phyloP scores from a whole-genome alignment of 1,140 invertebrate genomes.

The Drosophila pandora region DNA sequence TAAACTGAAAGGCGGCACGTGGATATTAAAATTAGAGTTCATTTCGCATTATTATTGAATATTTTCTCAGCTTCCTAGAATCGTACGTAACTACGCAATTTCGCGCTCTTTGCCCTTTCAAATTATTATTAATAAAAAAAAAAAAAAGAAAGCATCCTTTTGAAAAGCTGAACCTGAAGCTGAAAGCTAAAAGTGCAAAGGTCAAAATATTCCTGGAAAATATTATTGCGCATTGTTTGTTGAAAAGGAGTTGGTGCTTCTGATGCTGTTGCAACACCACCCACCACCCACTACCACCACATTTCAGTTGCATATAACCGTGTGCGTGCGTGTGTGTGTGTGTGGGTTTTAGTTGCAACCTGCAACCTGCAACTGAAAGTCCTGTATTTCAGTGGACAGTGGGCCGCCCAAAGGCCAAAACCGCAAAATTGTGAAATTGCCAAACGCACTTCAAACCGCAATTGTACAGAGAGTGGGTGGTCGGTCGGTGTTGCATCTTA shows the following conservation, averaged over 20 bases:
- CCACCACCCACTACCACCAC: neutral
- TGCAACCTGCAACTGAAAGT: neutral
- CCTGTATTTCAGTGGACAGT: neutral
- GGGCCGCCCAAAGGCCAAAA: conserved; percentile 7
- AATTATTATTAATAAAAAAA: neutral
- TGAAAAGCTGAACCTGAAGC: conserved; percentile 2
- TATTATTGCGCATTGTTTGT: conserved; percentile 35
- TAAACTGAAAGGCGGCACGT: neutral
- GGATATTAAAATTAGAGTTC: neutral
- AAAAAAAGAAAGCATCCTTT: neutral
- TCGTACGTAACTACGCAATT: neutral
- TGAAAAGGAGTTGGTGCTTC: neutral
- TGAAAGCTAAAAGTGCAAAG: conserved; percentile 23
- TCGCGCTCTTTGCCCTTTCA: conserved; percentile 5
- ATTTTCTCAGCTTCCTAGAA: neutral
- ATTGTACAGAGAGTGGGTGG: conserved; percentile 28
- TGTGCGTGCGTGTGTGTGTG: neutral
- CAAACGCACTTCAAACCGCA: conserved; percentile 43
- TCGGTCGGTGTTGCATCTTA: neutral
- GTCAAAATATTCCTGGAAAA: conserved; percentile 17
- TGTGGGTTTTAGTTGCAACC: neutral
- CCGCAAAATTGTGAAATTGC: conserved; percentile 51
- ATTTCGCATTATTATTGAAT: neutral
- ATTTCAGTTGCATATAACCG: neutral
- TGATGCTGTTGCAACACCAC: too few relatives aligned